Percentiles rank a stretch among this genome's conserved stretches.
These are phyloP conservation scores for Rhynchonycteris naso DNA, from an alignment of 2,797 vertebrate species.

Conservation along the genomic window DNA sequence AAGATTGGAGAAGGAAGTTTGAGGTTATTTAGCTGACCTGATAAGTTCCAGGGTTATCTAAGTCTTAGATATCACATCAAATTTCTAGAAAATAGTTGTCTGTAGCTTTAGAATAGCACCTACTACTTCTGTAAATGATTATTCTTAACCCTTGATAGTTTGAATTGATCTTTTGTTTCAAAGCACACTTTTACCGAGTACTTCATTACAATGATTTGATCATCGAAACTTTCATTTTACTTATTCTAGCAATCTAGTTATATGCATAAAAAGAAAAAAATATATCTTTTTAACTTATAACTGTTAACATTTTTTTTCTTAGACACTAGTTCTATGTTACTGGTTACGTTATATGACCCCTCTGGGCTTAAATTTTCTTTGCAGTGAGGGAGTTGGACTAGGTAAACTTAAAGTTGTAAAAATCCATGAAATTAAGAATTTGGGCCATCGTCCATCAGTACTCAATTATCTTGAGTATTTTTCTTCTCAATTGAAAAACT, in stretches of 20 bases:
- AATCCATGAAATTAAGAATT: background rate
- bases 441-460: background rate
- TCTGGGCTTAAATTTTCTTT: background rate
- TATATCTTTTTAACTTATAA: constrained; percentile 10
- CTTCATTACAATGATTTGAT: background rate
- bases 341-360: background rate
- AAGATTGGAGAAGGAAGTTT: background rate
- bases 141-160: background rate
- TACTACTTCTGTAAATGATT: background rate
- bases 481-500: constrained; percentile 31
- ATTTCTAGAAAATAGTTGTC: background rate
- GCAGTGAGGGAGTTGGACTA: background rate
- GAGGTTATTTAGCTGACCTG: background rate
- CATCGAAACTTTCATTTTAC: background rate
- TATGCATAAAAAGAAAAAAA: background rate
- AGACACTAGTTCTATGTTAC: background rate
- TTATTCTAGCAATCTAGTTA: constrained; percentile 8
- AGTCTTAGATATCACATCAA: background rate
- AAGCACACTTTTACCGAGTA: background rate
- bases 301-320: constrained; percentile 40
- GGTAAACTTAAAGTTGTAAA: background rate
- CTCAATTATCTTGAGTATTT: constrained; percentile 32
- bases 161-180: background rate
- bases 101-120: background rate
- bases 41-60: background rate